Base-by-base conservation (phyloP, 2,888 invertebrate genomes). In the Drosophila imparisetae region DNA sequence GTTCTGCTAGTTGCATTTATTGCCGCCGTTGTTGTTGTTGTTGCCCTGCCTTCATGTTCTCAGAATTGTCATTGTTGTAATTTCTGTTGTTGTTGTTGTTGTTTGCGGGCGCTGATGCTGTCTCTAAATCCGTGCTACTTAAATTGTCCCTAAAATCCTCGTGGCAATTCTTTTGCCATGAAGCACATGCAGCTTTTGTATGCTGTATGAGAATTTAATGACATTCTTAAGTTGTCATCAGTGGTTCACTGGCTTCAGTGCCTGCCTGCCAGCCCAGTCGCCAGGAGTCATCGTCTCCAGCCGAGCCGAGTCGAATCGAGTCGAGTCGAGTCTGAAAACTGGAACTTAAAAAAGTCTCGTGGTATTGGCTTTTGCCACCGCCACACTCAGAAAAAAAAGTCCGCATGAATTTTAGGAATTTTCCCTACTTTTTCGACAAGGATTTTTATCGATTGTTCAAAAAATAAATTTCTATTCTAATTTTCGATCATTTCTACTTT, bases 171-270 rank as follows among this genome's bases (percentile, higher is more conserved):
- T 86, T 84, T 83, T 71, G 78, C 84, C 83, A 83, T 89, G 80
- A 79, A 83, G 85, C 86, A 90, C 85, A 83, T 90, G 83, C 79
- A 90, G 89, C 83, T 90, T 83, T 84, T 80, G 86, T 88, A 73
- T 66, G 75, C 78, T 89, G 81, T 85, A 89, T 89, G 91, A 81
- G 88, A 89, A 90, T 86, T 83, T 90, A 90, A 91, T 90, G 91
- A 90, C 89, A 89, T 90, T 90, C 90, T 90, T 90, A 90, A 91
- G 90, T 91, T 90, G 91, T 91, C 90, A 90, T 90, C 90, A 90
- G 91, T 80, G 83, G 83, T 72, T 89, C 90, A 90, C 89, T 77
- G 83, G 18, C 38, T 38, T 38, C 24, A 45, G 10, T 24, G 45
- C 15, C 24, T 24, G 45, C 79, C 63, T 81, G 80, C 66, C 75